phyloP scores from a whole-genome alignment of 2,113 vertebrate genomes.

The Lasiurus borealis region DNA sequence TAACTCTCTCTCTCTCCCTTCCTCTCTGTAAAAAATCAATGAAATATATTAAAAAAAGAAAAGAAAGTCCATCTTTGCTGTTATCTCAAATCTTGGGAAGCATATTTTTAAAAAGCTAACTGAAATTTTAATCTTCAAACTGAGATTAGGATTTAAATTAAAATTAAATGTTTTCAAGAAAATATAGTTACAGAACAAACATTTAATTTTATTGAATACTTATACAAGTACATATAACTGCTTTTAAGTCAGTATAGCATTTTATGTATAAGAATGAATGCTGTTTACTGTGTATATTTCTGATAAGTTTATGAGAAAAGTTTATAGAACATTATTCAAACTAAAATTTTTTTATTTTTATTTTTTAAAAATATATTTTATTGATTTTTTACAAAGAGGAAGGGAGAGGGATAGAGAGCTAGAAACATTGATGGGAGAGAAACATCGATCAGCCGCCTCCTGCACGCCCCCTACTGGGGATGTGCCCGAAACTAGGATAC shows the following conservation, averaged over 20 bases:
- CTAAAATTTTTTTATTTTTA: not conserved
- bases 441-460: no score
- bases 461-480: no score
- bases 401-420: no score
- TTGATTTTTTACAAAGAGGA: no score
- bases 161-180: not conserved
- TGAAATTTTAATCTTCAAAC: conserved; percentile 8
- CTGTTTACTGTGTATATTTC: not conserved
- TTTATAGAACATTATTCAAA: conserved; percentile 41
- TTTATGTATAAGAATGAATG: not conserved
- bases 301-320: not conserved
- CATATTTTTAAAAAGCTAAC: not conserved
- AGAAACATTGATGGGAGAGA: no score
- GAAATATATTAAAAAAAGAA: no score
- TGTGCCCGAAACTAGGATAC: no score
- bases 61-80: not conserved
- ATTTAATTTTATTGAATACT: conserved; percentile 29
- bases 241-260: not conserved
- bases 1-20: no score
- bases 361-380: no score
- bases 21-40: no score
- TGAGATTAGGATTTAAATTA: conserved; percentile 5
- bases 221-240: not conserved
- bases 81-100: not conserved
- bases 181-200: not conserved